Conservation (phyloP, 2,113 vertebrate species). For the Barnardius zonarius region DNA sequence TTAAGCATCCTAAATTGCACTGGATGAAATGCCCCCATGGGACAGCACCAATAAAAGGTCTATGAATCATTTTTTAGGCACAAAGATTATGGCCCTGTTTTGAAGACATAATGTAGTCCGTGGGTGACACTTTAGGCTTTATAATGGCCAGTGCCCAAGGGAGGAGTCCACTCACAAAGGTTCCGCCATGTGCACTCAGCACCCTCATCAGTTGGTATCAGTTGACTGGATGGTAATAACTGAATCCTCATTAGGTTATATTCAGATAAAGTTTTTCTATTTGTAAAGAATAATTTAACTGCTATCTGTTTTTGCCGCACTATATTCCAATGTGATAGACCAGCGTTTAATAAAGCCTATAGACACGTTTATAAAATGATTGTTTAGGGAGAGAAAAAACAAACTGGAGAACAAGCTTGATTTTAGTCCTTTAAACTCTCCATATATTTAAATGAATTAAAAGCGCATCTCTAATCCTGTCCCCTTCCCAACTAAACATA, state of each 20-base stretch:
- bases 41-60: not conserved
- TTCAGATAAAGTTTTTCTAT: not conserved
- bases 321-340: not conserved
- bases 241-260: not conserved
- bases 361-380: not conserved
- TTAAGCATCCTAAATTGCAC: not conserved
- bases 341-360: not conserved
- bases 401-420: not conserved
- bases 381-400: not conserved
- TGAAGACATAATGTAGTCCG: not conserved
- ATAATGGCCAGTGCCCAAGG: not conserved
- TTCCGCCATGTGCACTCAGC: rapidly evolving
- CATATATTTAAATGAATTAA: not conserved
- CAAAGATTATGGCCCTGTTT: not conserved
- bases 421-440: not conserved
- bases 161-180: not conserved
- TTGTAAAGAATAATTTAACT: not conserved
- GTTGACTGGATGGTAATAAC: not conserved
- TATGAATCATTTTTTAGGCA: not conserved
- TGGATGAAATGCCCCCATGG: not conserved
- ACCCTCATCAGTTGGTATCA: rapidly evolving
- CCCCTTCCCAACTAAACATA: not conserved
- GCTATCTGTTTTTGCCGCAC: not conserved
- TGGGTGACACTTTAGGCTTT: not conserved
- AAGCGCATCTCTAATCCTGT: not conserved